Conservation (phyloP, 2,888 invertebrate species). For the Hydroisotoma schaefferi region DNA sequence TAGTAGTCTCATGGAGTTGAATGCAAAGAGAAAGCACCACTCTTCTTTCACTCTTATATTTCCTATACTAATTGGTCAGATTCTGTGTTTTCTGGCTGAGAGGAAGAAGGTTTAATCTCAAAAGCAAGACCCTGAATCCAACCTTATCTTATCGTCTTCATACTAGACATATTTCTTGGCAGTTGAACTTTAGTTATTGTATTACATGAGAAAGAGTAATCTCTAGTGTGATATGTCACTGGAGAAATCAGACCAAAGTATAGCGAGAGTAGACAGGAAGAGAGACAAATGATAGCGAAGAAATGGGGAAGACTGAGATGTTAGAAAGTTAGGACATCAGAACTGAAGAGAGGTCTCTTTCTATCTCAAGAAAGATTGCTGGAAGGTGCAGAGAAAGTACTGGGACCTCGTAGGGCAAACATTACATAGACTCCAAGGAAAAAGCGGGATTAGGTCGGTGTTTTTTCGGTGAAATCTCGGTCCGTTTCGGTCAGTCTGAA, state of each 20-base stretch:
- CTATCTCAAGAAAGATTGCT: conserved; percentile 3
- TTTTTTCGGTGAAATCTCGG: conserved; percentile 21
- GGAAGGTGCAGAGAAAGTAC: conserved; percentile 7
- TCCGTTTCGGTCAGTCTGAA: conserved; percentile 19
- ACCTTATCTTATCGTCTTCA: not conserved
- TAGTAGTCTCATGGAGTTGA: too few relatives aligned
- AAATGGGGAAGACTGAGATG: conserved; percentile 38
- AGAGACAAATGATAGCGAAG: conserved; percentile 9
- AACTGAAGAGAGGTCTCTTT: not conserved
- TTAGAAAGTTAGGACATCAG: conserved; percentile 4
- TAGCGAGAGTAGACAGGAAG: not conserved
- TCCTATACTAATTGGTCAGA: too few relatives aligned
- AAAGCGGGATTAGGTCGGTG: conserved; percentile 23
- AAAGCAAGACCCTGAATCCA: too few relatives aligned
- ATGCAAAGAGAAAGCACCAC: too few relatives aligned
- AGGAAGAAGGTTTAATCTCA: too few relatives aligned
- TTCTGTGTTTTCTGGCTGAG: too few relatives aligned
- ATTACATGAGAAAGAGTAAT: too few relatives aligned
- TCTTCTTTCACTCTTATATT: too few relatives aligned
- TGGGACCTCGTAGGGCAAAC: too few relatives aligned
- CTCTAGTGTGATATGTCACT: not conserved
- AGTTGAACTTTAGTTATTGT: not conserved
- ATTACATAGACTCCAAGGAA: too few relatives aligned
- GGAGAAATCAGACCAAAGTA: conserved; percentile 10
- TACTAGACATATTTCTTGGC: not conserved